A percentile compares a stretch with the other conserved stretches of the same genome.
Evolutionary conservation across 2,888 invertebrate genomes (phyloP).

Genomic region (Scaptodrosophila latifasciaeformis): DNA sequence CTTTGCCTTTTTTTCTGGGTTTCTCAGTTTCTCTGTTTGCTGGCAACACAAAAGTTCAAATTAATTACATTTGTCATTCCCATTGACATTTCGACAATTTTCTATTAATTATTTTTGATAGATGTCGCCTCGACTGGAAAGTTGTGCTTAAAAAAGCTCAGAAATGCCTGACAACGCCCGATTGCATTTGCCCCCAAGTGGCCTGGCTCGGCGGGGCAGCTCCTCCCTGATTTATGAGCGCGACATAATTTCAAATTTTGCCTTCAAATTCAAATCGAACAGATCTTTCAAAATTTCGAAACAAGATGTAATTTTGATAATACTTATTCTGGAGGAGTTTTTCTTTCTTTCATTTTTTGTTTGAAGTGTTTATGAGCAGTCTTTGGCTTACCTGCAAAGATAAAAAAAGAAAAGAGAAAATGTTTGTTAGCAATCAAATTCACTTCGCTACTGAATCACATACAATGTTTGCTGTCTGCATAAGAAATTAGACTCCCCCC

Average conservation of each 20-base stretch:
- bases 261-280: background rate
- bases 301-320: background rate
- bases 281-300: background rate
- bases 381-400: constrained; percentile 33
- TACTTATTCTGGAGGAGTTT: background rate
- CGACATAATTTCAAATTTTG: constrained; percentile 48
- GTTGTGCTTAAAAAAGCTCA: constrained; percentile 17
- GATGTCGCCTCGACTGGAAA: constrained; percentile 31
- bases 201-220: constrained; percentile 12
- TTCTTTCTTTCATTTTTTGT: too few relatives aligned
- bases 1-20: background rate
- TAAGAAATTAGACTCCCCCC: constrained; percentile 14
- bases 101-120: constrained; percentile 64
- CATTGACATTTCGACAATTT: constrained; percentile 68
- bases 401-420: constrained; percentile 1
- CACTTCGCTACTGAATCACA: too few relatives aligned
- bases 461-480: constrained; percentile 6
- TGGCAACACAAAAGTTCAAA: constrained; percentile 31
- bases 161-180: too few relatives aligned
- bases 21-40: background rate
- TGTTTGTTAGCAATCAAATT: constrained; percentile 24
- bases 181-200: too few relatives aligned
- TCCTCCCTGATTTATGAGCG: constrained; percentile 51
- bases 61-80: constrained; percentile 64
- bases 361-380: too few relatives aligned